A percentile compares a stretch with the other conserved stretches of the same genome.
Evolutionary conservation across 1,140 invertebrate species (phyloP).

Genomic region (Aporrectodea caliginosa): DNA sequence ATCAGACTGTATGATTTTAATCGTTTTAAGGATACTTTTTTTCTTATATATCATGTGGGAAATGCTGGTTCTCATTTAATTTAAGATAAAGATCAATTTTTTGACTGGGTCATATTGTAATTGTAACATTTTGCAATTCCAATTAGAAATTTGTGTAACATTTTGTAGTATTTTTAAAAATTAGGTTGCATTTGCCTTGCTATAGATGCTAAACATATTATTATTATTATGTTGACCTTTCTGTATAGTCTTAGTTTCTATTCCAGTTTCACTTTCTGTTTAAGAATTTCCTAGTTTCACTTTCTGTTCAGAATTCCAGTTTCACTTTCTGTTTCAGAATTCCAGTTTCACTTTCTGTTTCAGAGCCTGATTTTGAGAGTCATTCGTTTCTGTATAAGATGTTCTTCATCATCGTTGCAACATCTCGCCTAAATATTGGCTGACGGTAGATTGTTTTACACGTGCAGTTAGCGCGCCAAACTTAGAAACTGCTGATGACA

Average conservation of each 20-base stretch:
- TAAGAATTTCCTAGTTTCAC: neutral
- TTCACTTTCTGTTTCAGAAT: neutral
- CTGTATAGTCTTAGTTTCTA: neutral
- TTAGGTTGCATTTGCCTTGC: too few relatives aligned
- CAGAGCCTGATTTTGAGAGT: slow-evolving; percentile 14
- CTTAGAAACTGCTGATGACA: neutral
- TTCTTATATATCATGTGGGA: neutral
- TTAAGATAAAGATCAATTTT: neutral
- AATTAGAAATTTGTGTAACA: too few relatives aligned
- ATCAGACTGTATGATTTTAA: neutral
- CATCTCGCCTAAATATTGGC: slow-evolving; percentile 51
- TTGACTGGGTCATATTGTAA: neutral
- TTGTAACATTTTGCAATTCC: too few relatives aligned
- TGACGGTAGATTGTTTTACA: slow-evolving; percentile 95
- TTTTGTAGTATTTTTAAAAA: too few relatives aligned
- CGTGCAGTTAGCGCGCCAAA: slow-evolving; percentile 68
- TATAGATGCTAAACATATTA: too few relatives aligned
- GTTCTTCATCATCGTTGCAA: slow-evolving; percentile 11
- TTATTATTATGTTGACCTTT: neutral
- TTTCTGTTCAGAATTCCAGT: neutral
- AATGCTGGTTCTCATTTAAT: neutral
- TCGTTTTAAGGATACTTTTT: neutral
- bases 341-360: neutral
- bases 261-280: neutral
- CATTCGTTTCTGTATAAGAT: slow-evolving; percentile 23